Evolutionary conservation across 2,113 vertebrate genomes (phyloP).

Genomic region (Callionymus lyra): DNA sequence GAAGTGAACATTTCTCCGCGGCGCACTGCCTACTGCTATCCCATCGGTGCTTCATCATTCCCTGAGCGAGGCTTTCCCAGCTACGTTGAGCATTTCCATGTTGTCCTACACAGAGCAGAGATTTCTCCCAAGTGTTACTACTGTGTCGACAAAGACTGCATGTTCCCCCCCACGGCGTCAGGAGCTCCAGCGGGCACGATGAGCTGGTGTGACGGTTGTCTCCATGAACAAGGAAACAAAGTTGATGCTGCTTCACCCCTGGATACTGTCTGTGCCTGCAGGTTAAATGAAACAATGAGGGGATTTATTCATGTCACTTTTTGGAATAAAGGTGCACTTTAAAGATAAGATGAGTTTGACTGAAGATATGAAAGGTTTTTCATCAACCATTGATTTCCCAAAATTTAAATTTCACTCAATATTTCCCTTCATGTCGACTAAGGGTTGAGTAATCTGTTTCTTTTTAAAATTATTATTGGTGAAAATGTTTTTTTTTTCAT

Average conservation of each 20-base stretch:
- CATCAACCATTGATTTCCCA: no score
- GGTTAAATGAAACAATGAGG: constrained; percentile 28
- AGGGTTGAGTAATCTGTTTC: no score
- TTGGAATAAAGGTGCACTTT: no score
- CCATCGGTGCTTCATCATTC: constrained; percentile 49
- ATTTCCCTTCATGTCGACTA: no score
- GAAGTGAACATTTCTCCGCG: constrained; percentile 46
- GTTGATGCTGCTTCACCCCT: constrained; percentile 26
- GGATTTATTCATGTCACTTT: no score
- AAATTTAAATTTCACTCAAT: no score
- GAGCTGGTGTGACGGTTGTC: constrained; percentile 20
- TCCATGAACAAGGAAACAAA: constrained; percentile 22
- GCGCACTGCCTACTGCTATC: constrained; percentile 38
- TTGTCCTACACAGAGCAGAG: constrained; percentile 34
- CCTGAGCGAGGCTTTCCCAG: constrained; percentile 30
- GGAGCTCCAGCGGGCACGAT: constrained; percentile 17
- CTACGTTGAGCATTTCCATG: constrained; percentile 31
- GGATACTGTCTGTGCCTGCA: constrained; percentile 46
- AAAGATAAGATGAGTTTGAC: no score
- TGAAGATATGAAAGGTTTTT: no score
- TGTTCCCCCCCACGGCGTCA: constrained; percentile 19
- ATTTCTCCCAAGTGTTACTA: constrained; percentile 43
- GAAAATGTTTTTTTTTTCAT: no score
- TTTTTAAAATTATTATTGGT: no score
- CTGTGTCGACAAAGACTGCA: constrained; percentile 31